Percentiles rank a stretch among this genome's conserved stretches.
phyloP scores from a whole-genome alignment of 2,888 invertebrate genomes.

The Tricholauxania praeusta region DNA sequence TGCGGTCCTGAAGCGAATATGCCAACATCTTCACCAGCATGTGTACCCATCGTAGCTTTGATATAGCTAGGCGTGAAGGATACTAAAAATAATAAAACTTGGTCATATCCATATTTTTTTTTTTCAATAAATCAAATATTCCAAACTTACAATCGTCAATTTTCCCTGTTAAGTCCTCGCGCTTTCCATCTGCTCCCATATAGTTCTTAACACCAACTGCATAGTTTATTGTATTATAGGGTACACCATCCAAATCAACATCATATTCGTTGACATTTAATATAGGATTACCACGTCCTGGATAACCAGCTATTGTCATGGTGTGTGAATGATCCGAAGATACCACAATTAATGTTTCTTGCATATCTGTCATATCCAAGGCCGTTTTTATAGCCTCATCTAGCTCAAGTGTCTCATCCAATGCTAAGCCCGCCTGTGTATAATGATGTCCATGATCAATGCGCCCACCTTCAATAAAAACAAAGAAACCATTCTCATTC shows the following conservation, averaged over 20 bases:
- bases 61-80: slow-evolving; percentile 56
- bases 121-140: too few relatives aligned
- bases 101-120: too few relatives aligned
- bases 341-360: slow-evolving; percentile 85
- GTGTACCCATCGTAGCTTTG: slow-evolving; percentile 71
- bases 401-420: slow-evolving; percentile 83
- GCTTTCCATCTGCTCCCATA: slow-evolving; percentile 50
- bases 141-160: slow-evolving; percentile 41
- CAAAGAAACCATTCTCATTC: slow-evolving; percentile 71
- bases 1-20: slow-evolving; percentile 82
- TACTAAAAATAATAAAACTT: slow-evolving; percentile 43
- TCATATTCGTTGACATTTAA: slow-evolving; percentile 66
- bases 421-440: slow-evolving; percentile 73
- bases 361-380: slow-evolving; percentile 70
- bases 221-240: slow-evolving; percentile 79
- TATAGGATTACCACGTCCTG: slow-evolving; percentile 71
- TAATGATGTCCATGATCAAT: slow-evolving; percentile 84
- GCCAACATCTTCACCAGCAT: slow-evolving; percentile 83
- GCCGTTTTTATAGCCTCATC: slow-evolving; percentile 77
- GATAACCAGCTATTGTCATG: slow-evolving; percentile 81
- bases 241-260: slow-evolving; percentile 57
- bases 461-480: slow-evolving; percentile 75
- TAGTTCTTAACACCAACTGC: slow-evolving; percentile 75
- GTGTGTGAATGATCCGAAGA: slow-evolving; percentile 84
- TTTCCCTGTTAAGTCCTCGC: slow-evolving; percentile 52